Evolutionary conservation across 2,888 invertebrate genomes (phyloP), one percentile per base, ranked within the genome.

Genomic region (Ochropleura leucogaster): DNA sequence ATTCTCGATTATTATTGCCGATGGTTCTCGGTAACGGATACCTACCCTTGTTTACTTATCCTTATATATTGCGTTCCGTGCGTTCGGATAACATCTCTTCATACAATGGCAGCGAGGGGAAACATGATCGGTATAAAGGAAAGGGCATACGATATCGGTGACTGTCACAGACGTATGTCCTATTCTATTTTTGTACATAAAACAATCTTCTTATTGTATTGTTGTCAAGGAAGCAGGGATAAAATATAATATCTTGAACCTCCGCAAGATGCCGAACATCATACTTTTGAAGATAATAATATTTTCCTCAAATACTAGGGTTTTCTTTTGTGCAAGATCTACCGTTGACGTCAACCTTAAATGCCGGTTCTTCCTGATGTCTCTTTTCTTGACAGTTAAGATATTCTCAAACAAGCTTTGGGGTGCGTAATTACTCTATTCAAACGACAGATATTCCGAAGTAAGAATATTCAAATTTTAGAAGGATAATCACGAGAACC

Each of bases 1-100:
- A 77, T 85, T 63, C 82, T 80, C 84, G 82, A 90, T 88, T 90
- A 88, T 91, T 91, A 91, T 92, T 91, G 89, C 85, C 77, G 78
- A 83, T 81, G 81, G 86, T 86, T 88, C 86, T 88, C 80, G 82
- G 87, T 89, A 87, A 89, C 88, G 75, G 87, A 89, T 90, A 88
- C 86, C 84, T 88, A 88, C 85, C 81, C 84, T 74, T 85, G 79
- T 85, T 70, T 72, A 81, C 84, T 69, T 76, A 79, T 79, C 79
- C 77, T 80, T 80, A 76, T 77, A 83, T 84, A 78, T 70, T 72
- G 77, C 75, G 73, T 76, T 80, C 78, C 55, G 69, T 79, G 67
- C 60, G 70, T 85, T 78, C 74, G 71, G 77, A 80, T 86, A 83
- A 74, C 76, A 74, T 73, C 76, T 74, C 71, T 59, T 42, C 71